Percentiles rank a stretch among this genome's conserved stretches.
phyloP scores from a whole-genome alignment of 2,797 vertebrate species.

The Chaenodraco wilsoni region DNA sequence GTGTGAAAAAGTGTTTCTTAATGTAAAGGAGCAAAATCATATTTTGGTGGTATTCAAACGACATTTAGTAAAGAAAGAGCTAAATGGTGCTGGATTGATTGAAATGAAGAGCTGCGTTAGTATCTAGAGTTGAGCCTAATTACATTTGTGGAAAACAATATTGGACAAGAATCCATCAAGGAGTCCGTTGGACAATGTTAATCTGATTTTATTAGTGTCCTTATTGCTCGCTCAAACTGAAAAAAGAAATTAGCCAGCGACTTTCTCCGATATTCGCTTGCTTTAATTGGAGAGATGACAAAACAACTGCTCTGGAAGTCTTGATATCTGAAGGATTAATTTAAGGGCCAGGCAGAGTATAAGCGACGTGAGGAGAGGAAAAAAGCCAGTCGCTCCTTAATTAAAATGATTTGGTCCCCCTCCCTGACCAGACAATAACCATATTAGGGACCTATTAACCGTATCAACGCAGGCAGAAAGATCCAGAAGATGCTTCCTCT shows the following conservation, averaged over 20 bases:
- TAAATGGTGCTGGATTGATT: conserved; percentile 24
- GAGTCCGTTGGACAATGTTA: conserved; percentile 56
- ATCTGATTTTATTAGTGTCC: conserved; percentile 69
- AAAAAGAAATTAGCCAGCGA: conserved; percentile 61
- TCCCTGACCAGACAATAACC: conserved; percentile 59
- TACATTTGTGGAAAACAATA: conserved; percentile 65
- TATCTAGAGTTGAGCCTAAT: conserved; percentile 51
- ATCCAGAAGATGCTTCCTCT: conserved; percentile 60
- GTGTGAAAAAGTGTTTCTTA: not conserved
- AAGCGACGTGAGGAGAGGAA: conserved; percentile 45
- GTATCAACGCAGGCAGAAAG: conserved; percentile 67
- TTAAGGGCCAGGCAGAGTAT: conserved; percentile 52
- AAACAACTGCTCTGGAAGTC: conserved; percentile 67
- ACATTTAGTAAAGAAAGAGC: conserved; percentile 32
- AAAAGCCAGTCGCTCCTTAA: conserved; percentile 67
- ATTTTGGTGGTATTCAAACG: conserved; percentile 22
- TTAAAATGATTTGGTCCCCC: conserved; percentile 73
- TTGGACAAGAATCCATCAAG: conserved; percentile 70
- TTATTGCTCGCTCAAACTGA: conserved; percentile 65
- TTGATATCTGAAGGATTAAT: conserved; percentile 71
- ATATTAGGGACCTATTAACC: conserved; percentile 74
- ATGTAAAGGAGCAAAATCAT: conserved; percentile 24
- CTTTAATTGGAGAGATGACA: conserved; percentile 77
- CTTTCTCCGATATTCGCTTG: conserved; percentile 44
- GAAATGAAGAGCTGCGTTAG: conserved; percentile 45